Conservation (phyloP, 1,140 invertebrate species). For the Pseudomyrmex flavicornis region DNA sequence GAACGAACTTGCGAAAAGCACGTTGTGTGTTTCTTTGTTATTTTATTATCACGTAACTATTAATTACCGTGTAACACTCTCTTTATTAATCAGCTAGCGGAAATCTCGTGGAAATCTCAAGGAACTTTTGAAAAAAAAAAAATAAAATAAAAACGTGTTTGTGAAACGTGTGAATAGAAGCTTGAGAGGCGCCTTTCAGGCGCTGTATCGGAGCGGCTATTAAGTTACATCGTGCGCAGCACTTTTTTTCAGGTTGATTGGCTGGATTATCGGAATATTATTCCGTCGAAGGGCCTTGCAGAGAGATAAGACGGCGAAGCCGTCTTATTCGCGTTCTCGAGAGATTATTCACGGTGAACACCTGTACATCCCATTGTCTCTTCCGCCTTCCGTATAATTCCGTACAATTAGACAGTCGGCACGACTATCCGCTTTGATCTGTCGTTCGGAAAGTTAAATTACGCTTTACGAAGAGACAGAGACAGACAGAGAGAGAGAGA, state of each 20-base stretch:
- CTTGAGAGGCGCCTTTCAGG: slow-evolving; percentile 3
- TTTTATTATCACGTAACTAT: too few species aligned
- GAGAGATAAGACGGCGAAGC: too few species aligned
- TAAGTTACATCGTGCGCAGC: slow-evolving; percentile 16
- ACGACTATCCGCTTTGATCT: slow-evolving; percentile 52
- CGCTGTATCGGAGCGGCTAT: not conserved
- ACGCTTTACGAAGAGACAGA: slow-evolving; percentile 27
- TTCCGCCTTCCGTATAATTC: slow-evolving; percentile 46
- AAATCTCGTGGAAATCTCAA: too few species aligned
- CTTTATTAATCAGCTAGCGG: too few species aligned
- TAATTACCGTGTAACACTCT: too few species aligned
- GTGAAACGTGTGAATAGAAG: slow-evolving; percentile 16
- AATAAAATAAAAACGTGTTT: slow-evolving; percentile 27
- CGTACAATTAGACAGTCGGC: slow-evolving; percentile 46
- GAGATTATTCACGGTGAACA: slow-evolving; percentile 52
- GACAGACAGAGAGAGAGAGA: too few species aligned
- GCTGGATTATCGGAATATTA: slow-evolving; percentile 54
- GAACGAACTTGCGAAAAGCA: too few species aligned
- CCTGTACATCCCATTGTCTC: slow-evolving; percentile 57
- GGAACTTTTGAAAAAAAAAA: too few species aligned
- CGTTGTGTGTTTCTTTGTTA: too few species aligned
- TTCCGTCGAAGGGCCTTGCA: not conserved
- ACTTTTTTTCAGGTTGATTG: slow-evolving; percentile 31
- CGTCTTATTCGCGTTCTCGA: slow-evolving; percentile 16
- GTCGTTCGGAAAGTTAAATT: slow-evolving; percentile 55